Base-by-base conservation (phyloP, 2,888 invertebrate genomes). In the Tiliacea citrago region DNA sequence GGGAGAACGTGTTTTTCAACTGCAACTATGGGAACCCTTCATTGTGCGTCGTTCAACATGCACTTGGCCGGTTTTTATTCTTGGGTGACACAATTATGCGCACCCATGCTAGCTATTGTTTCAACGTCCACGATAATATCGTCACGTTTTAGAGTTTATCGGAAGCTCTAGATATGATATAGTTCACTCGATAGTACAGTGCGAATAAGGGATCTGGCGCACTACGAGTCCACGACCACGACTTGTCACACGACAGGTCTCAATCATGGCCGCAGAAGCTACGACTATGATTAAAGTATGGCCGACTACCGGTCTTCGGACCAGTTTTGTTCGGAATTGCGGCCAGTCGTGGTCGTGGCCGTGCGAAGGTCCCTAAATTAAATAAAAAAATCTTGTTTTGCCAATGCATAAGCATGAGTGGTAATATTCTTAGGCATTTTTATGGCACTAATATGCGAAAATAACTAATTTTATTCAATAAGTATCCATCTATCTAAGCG, bases 171-270 rank as follows among this genome's bases (percentile, higher is more conserved):
- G n/a, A 63, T 29, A 61, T 18, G 5, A 39, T 58, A 63, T 65
- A 73, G 68, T 73, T 84, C 75, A 80, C 72, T 83, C 61, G 24
- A 35, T 68, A 68, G 29, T 63, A 51, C 51, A 49, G 12, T 47
- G 47, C 55, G 39, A 55, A 51, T 42, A 8, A 45, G 1, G 16
- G n/a, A 16, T 61, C 18, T 18, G 7, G 42, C 13, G 0, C 24
- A 68, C 16, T 68, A 8, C 12, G 39, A n/a, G 5, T 9, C 6
- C 13, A 16, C 10, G 24, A 24, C 10, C 29, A 29, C 6, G 13
- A 65, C 2, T 8, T 29, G 5, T 47, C 29, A 21, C 63, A 63
- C 8, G 24, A 1, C 0, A 18, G 4, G 24, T 5, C 63, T 18
- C 13, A 29, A 29, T 29, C 29, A 21, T 49, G 13, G 13, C 13